phyloP scores from a whole-genome alignment of 2,888 invertebrate species.

The Archaeoteleia sp. region DNA sequence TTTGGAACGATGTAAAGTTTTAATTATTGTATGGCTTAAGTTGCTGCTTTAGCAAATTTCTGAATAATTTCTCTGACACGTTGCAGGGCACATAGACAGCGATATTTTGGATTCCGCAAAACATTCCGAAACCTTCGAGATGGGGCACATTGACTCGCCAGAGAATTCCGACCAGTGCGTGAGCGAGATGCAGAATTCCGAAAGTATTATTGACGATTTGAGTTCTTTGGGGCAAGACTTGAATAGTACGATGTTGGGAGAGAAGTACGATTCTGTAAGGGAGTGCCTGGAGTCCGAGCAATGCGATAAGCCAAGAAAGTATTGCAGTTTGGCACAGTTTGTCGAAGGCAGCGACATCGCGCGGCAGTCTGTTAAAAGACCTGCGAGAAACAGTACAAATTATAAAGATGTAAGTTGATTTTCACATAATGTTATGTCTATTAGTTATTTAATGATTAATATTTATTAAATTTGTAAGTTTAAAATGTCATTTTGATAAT shows the following conservation, averaged over 20 bases:
- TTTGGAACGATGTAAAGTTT: too few species aligned
- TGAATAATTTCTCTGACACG: constrained; percentile 63
- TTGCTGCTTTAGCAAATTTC: too few species aligned
- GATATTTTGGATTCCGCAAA: constrained; percentile 70
- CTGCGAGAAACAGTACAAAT: constrained; percentile 49
- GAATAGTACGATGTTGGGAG: constrained; percentile 81
- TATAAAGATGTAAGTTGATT: constrained; percentile 57
- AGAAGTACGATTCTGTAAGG: constrained; percentile 79
- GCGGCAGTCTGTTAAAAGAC: constrained; percentile 83
- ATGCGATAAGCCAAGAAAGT: constrained; percentile 79
- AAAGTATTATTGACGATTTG: constrained; percentile 86
- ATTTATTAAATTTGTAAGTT: too few species aligned
- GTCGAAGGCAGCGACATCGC: constrained; percentile 90
- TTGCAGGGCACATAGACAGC: constrained; percentile 69
- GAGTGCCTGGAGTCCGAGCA: constrained; percentile 77
- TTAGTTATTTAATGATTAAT: too few species aligned
- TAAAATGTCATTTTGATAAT: too few species aligned
- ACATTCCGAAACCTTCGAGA: constrained; percentile 71
- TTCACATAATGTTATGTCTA: too few species aligned
- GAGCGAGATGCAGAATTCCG: constrained; percentile 85
- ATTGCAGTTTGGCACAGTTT: constrained; percentile 88
- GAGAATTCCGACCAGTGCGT: constrained; percentile 84
- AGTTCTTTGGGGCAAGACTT: constrained; percentile 83
- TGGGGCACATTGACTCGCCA: constrained; percentile 89
- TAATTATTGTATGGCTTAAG: too few species aligned